These are phyloP conservation scores for Babyrousa celebensis DNA, from an alignment of 2,797 vertebrate species.

Conservation along the genomic window DNA sequence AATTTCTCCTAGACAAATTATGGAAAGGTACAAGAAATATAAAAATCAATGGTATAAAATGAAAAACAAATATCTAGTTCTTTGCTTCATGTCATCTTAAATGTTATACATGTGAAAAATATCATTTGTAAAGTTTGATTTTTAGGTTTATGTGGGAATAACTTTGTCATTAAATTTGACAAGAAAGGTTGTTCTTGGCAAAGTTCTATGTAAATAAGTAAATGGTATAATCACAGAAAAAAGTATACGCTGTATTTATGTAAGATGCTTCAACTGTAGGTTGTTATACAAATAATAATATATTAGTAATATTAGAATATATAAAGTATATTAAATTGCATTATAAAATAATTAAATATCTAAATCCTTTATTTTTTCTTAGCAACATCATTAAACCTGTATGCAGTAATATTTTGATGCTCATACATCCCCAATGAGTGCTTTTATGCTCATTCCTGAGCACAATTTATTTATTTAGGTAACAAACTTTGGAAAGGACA, in stretches of 20 bases:
- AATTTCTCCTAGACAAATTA: neutral
- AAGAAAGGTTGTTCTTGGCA: slow-evolving; percentile 48
- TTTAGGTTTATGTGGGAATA: neutral
- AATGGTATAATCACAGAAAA: neutral
- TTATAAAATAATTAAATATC: neutral
- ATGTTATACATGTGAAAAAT: slow-evolving; percentile 28
- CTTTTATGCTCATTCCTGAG: neutral
- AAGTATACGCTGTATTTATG: neutral
- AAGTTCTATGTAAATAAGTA: neutral
- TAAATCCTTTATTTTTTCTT: neutral
- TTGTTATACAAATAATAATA: neutral
- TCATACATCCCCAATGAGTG: neutral
- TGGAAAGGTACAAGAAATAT: neutral
- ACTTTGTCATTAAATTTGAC: slow-evolving; percentile 53
- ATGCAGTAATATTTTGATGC: neutral
- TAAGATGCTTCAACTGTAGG: neutral
- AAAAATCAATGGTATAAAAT: neutral
- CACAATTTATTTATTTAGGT: neutral
- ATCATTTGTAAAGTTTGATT: neutral
- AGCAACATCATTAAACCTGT: neutral
- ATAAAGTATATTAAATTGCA: neutral
- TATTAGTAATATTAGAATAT: neutral
- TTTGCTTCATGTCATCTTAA: neutral
- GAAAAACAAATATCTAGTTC: neutral
- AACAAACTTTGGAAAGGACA: neutral